Conservation (phyloP, 2,888 invertebrate genomes). For the Tachystola acroxantha region DNA sequence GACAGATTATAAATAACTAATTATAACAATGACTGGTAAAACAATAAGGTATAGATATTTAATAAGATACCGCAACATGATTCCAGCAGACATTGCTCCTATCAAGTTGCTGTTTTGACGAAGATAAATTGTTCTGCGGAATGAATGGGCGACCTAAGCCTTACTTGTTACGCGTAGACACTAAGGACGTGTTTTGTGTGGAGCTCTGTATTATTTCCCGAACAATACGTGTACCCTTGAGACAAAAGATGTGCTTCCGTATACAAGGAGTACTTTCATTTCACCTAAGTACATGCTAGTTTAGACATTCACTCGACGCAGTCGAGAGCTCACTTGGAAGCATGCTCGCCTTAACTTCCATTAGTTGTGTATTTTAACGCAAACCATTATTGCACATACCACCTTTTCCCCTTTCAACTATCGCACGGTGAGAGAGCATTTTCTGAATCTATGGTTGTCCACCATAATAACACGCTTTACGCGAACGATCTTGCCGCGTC, state of each 20-base stretch:
- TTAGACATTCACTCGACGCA: not conserved
- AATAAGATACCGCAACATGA: slow-evolving; percentile 67
- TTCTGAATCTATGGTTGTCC: too few relatives aligned
- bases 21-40: slow-evolving; percentile 61
- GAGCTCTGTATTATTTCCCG: slow-evolving; percentile 15
- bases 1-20: slow-evolving; percentile 65
- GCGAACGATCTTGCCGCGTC: too few relatives aligned
- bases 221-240: slow-evolving; percentile 14
- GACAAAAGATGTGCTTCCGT: slow-evolving; percentile 13
- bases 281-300: not conserved
- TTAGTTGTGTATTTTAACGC: too few relatives aligned
- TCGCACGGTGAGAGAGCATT: too few relatives aligned
- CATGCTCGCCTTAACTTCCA: too few relatives aligned
- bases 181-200: slow-evolving; percentile 16
- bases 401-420: too few relatives aligned
- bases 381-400: too few relatives aligned
- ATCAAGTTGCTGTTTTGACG: slow-evolving; percentile 57
- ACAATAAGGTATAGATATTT: slow-evolving; percentile 63
- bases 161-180: slow-evolving; percentile 30
- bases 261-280: slow-evolving; percentile 13
- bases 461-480: too few relatives aligned
- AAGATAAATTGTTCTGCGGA: slow-evolving; percentile 58
- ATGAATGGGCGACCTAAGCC: slow-evolving; percentile 36
- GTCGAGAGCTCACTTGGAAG: not conserved
- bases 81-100: slow-evolving; percentile 54